Conservation (phyloP, 2,797 vertebrate genomes). For the Protosalanx chinensis region DNA sequence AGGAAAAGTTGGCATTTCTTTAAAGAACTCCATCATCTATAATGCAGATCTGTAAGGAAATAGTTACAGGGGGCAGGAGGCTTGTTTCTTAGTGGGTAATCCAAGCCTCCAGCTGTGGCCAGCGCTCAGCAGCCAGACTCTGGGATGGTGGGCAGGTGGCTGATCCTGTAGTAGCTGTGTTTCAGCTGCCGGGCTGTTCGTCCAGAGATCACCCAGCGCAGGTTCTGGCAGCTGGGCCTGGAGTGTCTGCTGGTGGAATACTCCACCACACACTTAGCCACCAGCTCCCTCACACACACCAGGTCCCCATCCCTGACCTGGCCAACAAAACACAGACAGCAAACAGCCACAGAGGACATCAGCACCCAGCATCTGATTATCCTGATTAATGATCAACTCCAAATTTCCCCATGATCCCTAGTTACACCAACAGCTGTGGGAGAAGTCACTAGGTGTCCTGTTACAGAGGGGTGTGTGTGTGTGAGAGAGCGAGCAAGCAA, state of each 20-base stretch:
- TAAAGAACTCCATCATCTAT: conserved; percentile 63
- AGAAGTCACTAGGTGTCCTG: neutral
- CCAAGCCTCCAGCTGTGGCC: conserved; percentile 25
- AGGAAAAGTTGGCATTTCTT: conserved; percentile 40
- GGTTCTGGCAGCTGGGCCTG: conserved; percentile 85
- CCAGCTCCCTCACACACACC: conserved; percentile 83
- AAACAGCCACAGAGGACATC: neutral
- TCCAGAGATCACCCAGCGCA: conserved; percentile 95
- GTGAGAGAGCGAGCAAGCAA: no score
- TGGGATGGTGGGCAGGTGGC: conserved; percentile 94
- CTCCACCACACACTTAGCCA: conserved; percentile 89
- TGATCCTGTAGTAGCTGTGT: conserved; percentile 92
- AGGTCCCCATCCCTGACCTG: conserved; percentile 86
- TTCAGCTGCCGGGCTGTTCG: conserved; percentile 90
- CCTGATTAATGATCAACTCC: conserved; percentile 1
- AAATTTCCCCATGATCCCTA: conserved; percentile 13
- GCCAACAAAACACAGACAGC: conserved; percentile 12
- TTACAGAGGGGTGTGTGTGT: neutral
- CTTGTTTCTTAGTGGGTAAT: conserved; percentile 20
- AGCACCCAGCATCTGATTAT: neutral
- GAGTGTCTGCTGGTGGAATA: conserved; percentile 89
- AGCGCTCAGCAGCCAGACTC: conserved; percentile 77
- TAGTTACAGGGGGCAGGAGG: conserved; percentile 27
- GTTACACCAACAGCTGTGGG: no score
- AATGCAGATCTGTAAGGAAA: conserved; percentile 62